Percentiles rank a stretch among this genome's conserved stretches.
phyloP scores from a whole-genome alignment of 2,888 invertebrate genomes.

The Ophonus ardosiacus region DNA sequence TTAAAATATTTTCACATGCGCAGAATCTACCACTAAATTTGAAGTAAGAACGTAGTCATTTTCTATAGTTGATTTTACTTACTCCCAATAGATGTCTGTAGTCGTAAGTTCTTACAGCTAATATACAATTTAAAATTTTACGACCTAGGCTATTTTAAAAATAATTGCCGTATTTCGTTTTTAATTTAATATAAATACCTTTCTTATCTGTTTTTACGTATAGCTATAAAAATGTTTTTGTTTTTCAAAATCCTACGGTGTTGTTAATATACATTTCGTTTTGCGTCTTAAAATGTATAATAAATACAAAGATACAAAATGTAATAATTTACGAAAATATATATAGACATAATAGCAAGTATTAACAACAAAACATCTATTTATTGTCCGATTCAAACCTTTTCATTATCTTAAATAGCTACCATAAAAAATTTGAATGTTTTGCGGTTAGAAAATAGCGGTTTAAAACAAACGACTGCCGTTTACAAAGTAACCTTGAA shows the following conservation, averaged over 20 bases:
- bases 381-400: not conserved
- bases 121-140: conserved; percentile 2
- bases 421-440: conserved; percentile 45
- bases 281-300: not conserved
- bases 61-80: not conserved
- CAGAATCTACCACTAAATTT: conserved; percentile 8
- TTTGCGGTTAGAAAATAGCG: conserved; percentile 62
- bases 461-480: conserved; percentile 31
- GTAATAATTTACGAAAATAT: not conserved
- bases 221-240: not conserved
- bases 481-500: conserved; percentile 54
- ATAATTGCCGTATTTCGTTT: conserved; percentile 13
- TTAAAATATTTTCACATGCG: not conserved
- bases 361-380: too few relatives aligned
- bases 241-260: not conserved
- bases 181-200: not conserved
- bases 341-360: not conserved
- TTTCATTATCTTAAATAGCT: conserved; percentile 21
- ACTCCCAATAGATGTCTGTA: not conserved
- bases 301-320: not conserved
- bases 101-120: not conserved
- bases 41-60: not conserved
- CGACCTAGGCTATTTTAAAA: conserved; percentile 38
- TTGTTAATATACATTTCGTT: not conserved
- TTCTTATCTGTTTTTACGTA: not conserved